Base-by-base conservation (phyloP, 1,140 invertebrate species). In the Lordiphosa stackelbergi region DNA sequence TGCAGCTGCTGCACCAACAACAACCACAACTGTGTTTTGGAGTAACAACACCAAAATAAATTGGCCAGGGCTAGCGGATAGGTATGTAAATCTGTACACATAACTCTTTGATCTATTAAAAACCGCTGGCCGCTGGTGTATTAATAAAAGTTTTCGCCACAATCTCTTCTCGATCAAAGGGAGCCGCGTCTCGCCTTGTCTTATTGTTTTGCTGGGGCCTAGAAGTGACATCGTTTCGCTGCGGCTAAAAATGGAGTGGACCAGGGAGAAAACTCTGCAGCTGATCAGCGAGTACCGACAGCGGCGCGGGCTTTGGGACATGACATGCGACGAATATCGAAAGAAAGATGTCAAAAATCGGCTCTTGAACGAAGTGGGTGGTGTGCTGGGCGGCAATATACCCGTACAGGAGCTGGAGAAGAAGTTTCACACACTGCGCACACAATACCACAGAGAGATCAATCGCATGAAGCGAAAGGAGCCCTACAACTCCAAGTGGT, bases 401-500 rank as follows among this genome's bases (percentile, higher is more conserved):
- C 72, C 85, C 5, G 69, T 85, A 16, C 64, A 57, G n/a, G 85
- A 87, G 13, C 53, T 87, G 53, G 85, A 87, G 16, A 87, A 87
- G 53, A 87, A 87, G 46, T 87, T 87, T 22, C 85, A 87, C 45
- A 87, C 85, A 3, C 56, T 87, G 16, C 83, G 85, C 4, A 87
- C 85, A 7, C 85, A 87, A 45, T 87, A 87, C 43, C 85, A 87
- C 55, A 73, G 85, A 10, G 85, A 87, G 40, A 87, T 87, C 13
- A 87, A 75, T 84, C 85, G 85, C 37, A 87, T 85, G 85, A 87
- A 87, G 35, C 79, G 85, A 41, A 85, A 85, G 36, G 85, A 87
- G 37, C 83, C 85, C 0, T 87, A 87, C 46, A 87, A 87, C 35
- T 87, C 85, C 3, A 87, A 87, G 77, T 87, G 85, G 85, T 87